These are phyloP conservation scores for Mustela lutreola DNA, from an alignment of 2,113 vertebrate species.

Conservation along the genomic window DNA sequence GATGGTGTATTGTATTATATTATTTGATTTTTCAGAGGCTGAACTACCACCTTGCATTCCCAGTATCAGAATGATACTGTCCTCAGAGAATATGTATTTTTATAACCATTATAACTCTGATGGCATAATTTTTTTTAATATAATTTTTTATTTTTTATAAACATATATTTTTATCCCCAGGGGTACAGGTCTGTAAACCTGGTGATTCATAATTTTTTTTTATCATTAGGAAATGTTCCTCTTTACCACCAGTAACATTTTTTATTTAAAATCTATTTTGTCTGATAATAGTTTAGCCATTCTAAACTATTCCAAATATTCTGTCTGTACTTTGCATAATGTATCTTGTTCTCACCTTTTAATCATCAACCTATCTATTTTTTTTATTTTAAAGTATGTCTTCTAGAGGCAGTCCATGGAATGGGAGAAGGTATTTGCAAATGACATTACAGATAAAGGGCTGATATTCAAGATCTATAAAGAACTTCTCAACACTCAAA, in stretches of 20 bases:
- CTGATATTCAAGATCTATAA: too few species aligned
- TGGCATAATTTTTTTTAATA: not conserved
- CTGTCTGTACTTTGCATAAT: not conserved
- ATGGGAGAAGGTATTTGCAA: too few species aligned
- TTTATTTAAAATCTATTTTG: not conserved
- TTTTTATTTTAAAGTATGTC: not conserved
- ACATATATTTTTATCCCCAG: too few species aligned
- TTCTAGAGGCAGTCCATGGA: too few species aligned
- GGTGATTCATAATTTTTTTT: not conserved
- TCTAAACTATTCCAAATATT: not conserved
- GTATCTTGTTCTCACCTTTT: not conserved
- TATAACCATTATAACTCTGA: not conserved
- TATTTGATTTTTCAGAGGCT: conserved; percentile 27
- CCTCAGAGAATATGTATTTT: not conserved
- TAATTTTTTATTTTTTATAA: too few species aligned
- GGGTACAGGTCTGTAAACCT: too few species aligned
- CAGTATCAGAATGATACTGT: not conserved
- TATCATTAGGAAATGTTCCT: not conserved
- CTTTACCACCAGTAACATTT: not conserved
- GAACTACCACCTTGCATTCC: not conserved
- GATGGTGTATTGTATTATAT: not conserved
- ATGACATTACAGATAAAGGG: too few species aligned
- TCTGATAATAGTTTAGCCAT: not conserved
- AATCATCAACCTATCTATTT: not conserved
- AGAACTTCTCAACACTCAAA: too few species aligned